Conservation (phyloP, 2,888 invertebrate genomes). For the Tachystola acroxantha region DNA sequence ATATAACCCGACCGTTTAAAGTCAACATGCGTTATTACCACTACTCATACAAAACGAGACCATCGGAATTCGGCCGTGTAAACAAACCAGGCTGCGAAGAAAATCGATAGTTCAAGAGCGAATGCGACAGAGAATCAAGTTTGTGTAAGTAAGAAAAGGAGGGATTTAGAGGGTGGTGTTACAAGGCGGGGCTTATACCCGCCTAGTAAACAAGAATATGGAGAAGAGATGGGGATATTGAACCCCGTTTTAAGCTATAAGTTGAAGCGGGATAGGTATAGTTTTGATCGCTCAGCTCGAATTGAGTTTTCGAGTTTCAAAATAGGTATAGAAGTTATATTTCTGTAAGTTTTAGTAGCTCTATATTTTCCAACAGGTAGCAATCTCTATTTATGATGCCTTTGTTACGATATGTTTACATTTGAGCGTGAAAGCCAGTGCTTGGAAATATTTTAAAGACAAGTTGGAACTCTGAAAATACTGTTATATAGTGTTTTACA, state of each 20-base stretch:
- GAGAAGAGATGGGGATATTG: slow-evolving; percentile 25
- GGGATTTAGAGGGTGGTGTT: slow-evolving; percentile 32
- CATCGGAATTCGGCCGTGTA: slow-evolving; percentile 57
- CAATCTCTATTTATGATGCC: background rate
- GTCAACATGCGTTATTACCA: slow-evolving; percentile 49
- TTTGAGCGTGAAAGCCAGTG: too few species aligned
- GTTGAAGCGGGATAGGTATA: slow-evolving; percentile 35
- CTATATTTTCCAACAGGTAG: too few species aligned
- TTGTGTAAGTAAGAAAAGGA: slow-evolving; percentile 42
- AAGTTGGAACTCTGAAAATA: too few species aligned
- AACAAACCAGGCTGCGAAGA: slow-evolving; percentile 47
- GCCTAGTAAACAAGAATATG: slow-evolving; percentile 36
- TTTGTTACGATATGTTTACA: too few species aligned
- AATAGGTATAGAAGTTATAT: background rate
- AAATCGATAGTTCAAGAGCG: slow-evolving; percentile 54
- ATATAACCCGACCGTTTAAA: slow-evolving; percentile 42
- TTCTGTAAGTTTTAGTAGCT: background rate
- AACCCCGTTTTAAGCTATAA: slow-evolving; percentile 11
- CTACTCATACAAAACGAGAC: slow-evolving; percentile 35
- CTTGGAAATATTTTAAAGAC: too few species aligned
- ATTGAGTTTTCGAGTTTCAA: slow-evolving; percentile 2
- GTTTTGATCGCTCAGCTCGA: slow-evolving; percentile 10
- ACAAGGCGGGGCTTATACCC: slow-evolving; percentile 59
- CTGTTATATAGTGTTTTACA: too few species aligned
- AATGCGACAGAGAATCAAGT: slow-evolving; percentile 33